Base-by-base conservation (phyloP, 2,888 invertebrate genomes). In the Candidula unifasciata region DNA sequence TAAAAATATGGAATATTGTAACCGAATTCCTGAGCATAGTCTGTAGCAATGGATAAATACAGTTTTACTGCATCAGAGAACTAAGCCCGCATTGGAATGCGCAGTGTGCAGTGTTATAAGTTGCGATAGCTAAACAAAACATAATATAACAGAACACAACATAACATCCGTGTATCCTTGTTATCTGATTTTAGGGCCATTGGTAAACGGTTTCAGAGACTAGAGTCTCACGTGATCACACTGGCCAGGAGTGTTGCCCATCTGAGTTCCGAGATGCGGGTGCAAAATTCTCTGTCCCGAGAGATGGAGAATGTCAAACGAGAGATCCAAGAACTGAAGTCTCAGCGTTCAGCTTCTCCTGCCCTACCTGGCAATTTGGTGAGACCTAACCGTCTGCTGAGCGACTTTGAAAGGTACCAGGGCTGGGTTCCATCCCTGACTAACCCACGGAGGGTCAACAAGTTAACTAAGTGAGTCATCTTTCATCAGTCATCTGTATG, bases 141-240 rank as follows among this genome's bases (percentile, higher is more conserved):
- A 18, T 16, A 54, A 54, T 18, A 54, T 18, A 16, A 10, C n/a
- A 10, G 18, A 54, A 54, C 21, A 18, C 13, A 66, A 66, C n/a
- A n/a, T 10, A 66, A 10, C 6, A 6, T 66, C 8, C n/a, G n/a
- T 24, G n/a, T 1, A 27, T 69, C 2, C 16, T 2, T 37, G 2
- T 3, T 78, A 2, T 64, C 57, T 64, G 33, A 2, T 68, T 79
- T 5, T 74, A 85, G 82, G 37, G 60, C 78, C 1, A 82, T 82
- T 30, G 66, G 68, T 54, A 85, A 78, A 30, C 85, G 82, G 18
- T 82, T 82, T 52, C 85, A 85, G 66, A 95, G 97, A 8, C 94
- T 97, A 88, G 98, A 98, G 94, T 97, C 97, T 0, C 97, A 97
- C 94, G 97, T 97, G 77, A 97, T 97, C 82, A 97, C 97, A 1